Conservation (phyloP, 2,888 invertebrate genomes). For the Drosophila mayaguana region DNA sequence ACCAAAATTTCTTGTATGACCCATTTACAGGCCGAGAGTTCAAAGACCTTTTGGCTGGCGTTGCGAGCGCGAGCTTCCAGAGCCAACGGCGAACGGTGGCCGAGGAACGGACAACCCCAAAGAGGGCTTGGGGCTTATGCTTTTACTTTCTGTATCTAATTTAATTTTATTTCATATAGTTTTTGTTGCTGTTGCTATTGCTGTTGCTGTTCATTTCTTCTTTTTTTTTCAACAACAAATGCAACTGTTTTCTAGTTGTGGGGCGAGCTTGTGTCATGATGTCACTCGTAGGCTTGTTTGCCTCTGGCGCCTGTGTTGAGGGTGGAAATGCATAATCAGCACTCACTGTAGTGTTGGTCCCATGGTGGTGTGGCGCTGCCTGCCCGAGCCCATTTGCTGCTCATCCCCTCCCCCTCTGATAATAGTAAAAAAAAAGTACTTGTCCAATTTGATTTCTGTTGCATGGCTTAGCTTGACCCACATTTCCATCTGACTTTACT, state of each 20-base stretch:
- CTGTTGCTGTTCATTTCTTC: neutral
- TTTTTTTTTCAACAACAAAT: constrained; percentile 43
- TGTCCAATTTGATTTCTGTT: constrained; percentile 59
- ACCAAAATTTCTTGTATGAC: constrained; percentile 72
- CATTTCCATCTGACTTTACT: constrained; percentile 22
- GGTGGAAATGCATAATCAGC: constrained; percentile 76
- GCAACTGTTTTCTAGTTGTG: constrained; percentile 74
- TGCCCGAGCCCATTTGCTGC: neutral
- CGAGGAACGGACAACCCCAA: constrained; percentile 65
- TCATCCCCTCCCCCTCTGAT: neutral
- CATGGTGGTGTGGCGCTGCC: constrained; percentile 36
- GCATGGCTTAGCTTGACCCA: constrained; percentile 58
- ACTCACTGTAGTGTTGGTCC: constrained; percentile 23
- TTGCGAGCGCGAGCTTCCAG: constrained; percentile 21
- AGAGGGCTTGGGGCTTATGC: constrained; percentile 53
- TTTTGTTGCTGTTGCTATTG: constrained; percentile 27
- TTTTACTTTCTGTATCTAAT: constrained; percentile 74
- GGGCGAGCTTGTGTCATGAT: constrained; percentile 51
- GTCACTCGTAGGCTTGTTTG: constrained; percentile 56
- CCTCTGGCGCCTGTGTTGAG: constrained; percentile 40
- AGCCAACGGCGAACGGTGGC: neutral
- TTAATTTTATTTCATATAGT: constrained; percentile 33
- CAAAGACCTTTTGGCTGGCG: constrained; percentile 78
- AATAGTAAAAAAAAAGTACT: neutral
- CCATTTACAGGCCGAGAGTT: constrained; percentile 82